Base-by-base conservation (phyloP, 2,113 vertebrate genomes). In the Guaruba guarouba region DNA sequence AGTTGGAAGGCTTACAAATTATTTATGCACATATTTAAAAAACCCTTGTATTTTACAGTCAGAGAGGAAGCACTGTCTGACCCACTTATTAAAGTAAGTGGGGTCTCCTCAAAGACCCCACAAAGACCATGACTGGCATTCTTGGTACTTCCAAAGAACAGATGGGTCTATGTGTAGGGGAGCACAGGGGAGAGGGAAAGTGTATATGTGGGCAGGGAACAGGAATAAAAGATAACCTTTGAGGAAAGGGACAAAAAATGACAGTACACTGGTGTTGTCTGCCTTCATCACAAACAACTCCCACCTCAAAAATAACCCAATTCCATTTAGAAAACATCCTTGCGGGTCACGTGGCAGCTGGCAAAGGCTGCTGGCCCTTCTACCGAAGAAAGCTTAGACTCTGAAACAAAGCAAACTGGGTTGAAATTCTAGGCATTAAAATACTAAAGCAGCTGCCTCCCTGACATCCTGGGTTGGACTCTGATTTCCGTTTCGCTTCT, bases 401-500 rank as follows among this genome's bases (percentile, higher is more conserved):
- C 23, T 64, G 76, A 86, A 93, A 93, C 88, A 94, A 85, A 95
- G 81, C 86, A 95, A 96, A 92, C 80, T 51, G n/a, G 49, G 57
- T 37, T 95, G 83, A 95, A 96, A 92, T 91, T 90, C 88, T 94
- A 84, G 48, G 81, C 88, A 89, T 91, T 91, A 88, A 93, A 90
- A 90, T 78, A 33, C 49, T 74, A 94, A 86, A 86, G 77, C 96
- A 96, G 95, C 90, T 97, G 95, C 95, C 59, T 86, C 41, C 52
- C 86, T 91, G 78, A 73, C 44, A 54, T 92, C 73, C 83, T 92
- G 92, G 59, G 66, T 18, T 1, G 0, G 86, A 95, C 62, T 96
- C 88, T 91, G 64, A 95, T 95, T 96, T 96, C 93, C 70, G 66
- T 96, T 97, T 97, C 43, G 1, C 77, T 94, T 90, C 73, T 78